Evolutionary conservation across 2,113 vertebrate species (phyloP), one percentile per base, ranked within the genome.

Genomic region (Lagenorhynchus albirostris): DNA sequence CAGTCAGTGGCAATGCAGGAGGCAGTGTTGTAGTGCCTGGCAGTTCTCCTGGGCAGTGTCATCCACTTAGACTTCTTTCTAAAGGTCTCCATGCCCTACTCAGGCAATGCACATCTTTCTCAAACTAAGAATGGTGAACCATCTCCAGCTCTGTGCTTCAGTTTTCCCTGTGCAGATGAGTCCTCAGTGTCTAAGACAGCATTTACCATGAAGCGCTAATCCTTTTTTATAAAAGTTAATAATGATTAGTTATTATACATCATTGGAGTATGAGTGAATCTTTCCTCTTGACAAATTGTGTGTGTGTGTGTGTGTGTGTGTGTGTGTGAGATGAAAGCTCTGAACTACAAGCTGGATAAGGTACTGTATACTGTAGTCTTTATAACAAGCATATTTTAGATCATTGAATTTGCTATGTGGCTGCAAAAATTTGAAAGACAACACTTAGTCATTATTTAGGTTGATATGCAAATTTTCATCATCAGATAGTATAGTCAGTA

Each of bases 11-110:
- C 97, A 97, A 58, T 98, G 98, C 98, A 98, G 95, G 98, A 98
- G 96, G 97, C 97, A 94, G 89, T 98, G 97, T 94, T 97, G 97
- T 97, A 98, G 97, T 98, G 98, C 98, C 98, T 98, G 97, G 96
- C 95, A 44, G 95, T 98, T 98, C 97, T 98, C 97, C 98, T 98
- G 98, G 97, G 97, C 98, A 98, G 98, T 33, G 91, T 97, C 97
- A 97, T 98, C 97, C 96, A 96, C 98, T 98, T 98, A 96, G 97
- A 98, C 96, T 98, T 96, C 98, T 99, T 98, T 97, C 98, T 98
- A 86, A 98, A 98, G 98, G 98, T 98, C 97, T 97, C 96, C 96
- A 82, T 97, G 94, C 89, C 96, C 96, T 98, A 60, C 95, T 90
- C 85, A 97, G 97, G 95, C 96, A 94, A 44, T 95, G 97, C 83